Percentiles rank a stretch among this genome's conserved stretches.
Conservation (phyloP, 2,797 vertebrate genomes). For the Darevskia mixta region DNA sequence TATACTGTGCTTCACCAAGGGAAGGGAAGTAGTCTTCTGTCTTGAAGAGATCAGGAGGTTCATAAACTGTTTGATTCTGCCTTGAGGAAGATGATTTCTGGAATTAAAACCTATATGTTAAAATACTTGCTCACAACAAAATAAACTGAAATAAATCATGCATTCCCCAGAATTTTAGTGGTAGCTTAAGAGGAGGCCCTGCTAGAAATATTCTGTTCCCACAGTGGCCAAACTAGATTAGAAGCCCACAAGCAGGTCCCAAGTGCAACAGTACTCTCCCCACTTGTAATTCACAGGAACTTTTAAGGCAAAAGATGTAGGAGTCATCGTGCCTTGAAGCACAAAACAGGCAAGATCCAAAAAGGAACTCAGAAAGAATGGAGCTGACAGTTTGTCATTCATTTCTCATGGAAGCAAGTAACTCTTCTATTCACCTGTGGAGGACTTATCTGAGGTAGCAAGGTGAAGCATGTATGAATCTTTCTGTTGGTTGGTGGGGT, state of each 20-base stretch:
- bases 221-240: no score
- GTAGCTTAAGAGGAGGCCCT: background rate
- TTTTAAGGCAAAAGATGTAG: no score
- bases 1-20: slow-evolving; percentile 75
- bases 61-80: slow-evolving; percentile 79
- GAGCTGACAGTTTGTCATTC: background rate
- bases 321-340: background rate
- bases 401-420: background rate
- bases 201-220: no score
- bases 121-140: background rate
- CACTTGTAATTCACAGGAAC: no score
- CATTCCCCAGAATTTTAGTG: background rate
- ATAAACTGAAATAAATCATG: background rate
- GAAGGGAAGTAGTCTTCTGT: slow-evolving; percentile 93
- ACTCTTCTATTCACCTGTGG: background rate
- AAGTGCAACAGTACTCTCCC: no score
- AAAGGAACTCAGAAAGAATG: background rate
- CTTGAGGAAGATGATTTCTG: slow-evolving; percentile 86
- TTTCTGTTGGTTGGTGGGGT: background rate
- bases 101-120: slow-evolving; percentile 45
- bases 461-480: background rate
- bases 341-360: background rate
- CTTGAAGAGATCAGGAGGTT: slow-evolving; percentile 88
- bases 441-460: background rate
- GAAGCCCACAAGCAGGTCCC: no score